Base-by-base conservation (phyloP, 2,888 invertebrate species). In the Elaeidobius kamerunicus region DNA sequence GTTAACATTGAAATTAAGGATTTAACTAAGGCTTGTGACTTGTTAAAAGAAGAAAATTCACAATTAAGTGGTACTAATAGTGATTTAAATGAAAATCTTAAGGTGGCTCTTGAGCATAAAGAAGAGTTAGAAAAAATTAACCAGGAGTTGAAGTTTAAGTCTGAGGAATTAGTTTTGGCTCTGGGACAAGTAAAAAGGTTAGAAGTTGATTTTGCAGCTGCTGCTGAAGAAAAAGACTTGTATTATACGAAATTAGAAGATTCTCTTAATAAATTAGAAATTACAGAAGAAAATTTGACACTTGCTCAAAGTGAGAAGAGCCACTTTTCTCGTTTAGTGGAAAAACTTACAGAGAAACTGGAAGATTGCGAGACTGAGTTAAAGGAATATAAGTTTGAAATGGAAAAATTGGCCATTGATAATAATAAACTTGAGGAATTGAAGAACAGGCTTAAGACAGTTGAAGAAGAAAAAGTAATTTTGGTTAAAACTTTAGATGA, bases 181-280 rank as follows among this genome's bases (percentile, higher is more conserved):
- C 15, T 44, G 1, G 20, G 23, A 1, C 44, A 32, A n/a, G 16
- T 40, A 3, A 20, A 30, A 20, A 20, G 12, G 6, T 34, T 44
- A 27, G 19, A 34, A 34, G 14, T 36, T 3, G 44, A 43, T n/a
- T 19, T 41, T 6, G 3, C 15, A 27, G 20, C 40, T 16, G 16
- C 23, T 32, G 35, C 27, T 35, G 18, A 44, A 28, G 44, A 30
- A 45, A 41, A 35, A 15, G 28, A 48, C 17, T 20, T 18, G 11
- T 38, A 50, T 19, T 52, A 46, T 20, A 20, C 27, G 14, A 42
- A 49, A 28, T 34, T 57, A 6, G 35, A 53, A 45, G 27, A 30
- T 20, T 18, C 18, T 12, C 17, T 44, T 1, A 16, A 44, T 18
- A 49, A 43, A 12, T 9, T 54, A 7, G 18, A 42, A n/a, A 16